A percentile compares a stretch with the other conserved stretches of the same genome.
phyloP scores from a whole-genome alignment of 2,888 invertebrate genomes.

The Trichacis sp. region DNA sequence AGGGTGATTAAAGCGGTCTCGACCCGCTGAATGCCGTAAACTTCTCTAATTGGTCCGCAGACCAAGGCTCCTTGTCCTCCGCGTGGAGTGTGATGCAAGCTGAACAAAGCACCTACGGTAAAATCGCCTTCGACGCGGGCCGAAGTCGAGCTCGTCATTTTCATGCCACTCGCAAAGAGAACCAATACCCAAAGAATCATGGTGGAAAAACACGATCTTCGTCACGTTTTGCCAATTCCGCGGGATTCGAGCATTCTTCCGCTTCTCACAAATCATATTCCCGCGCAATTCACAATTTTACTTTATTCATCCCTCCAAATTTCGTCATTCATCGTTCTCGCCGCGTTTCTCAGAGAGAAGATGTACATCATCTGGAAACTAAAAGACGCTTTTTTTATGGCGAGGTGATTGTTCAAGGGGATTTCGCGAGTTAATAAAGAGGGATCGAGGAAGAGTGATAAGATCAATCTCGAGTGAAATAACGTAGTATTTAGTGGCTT shows the following conservation, averaged over 20 bases:
- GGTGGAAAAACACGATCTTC: neutral
- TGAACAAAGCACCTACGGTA: conserved; percentile 57
- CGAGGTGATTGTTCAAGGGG: too few species aligned
- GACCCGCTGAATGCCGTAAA: conserved; percentile 57
- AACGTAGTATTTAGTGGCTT: too few species aligned
- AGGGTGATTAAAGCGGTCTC: conserved; percentile 66
- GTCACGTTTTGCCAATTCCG: conserved; percentile 9
- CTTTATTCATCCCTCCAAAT: neutral
- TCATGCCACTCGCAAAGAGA: neutral
- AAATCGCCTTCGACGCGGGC: conserved; percentile 54
- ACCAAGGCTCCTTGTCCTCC: conserved; percentile 54
- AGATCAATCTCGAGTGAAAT: too few species aligned
- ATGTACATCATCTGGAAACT: too few species aligned
- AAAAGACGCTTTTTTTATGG: too few species aligned
- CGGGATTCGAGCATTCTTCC: neutral
- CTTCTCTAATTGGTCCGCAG: conserved; percentile 54
- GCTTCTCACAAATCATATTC: neutral
- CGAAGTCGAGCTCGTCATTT: conserved; percentile 35
- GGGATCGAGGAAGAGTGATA: too few species aligned
- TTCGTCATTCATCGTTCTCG: neutral
- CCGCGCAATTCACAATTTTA: neutral
- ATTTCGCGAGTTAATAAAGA: too few species aligned
- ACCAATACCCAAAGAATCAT: conserved; percentile 9
- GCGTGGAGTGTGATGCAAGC: conserved; percentile 53
- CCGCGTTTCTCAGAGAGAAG: neutral